Percentiles rank a stretch among this genome's conserved stretches.
Evolutionary conservation across 2,797 vertebrate species (phyloP).

Genomic region (Leucoraja ocellata): DNA sequence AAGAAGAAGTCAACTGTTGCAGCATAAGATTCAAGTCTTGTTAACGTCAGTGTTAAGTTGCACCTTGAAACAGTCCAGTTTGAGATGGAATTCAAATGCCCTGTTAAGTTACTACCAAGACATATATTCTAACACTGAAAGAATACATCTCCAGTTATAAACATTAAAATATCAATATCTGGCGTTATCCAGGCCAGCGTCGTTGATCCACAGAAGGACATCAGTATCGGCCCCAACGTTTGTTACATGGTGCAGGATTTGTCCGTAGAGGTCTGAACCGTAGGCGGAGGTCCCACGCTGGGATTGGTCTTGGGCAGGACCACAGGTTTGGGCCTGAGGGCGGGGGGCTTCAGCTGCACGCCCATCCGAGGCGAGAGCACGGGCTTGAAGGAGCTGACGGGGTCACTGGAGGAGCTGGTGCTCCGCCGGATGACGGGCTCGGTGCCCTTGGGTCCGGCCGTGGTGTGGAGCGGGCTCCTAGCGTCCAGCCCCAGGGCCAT

Average conservation of each 20-base stretch:
- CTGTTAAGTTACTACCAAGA: constrained; percentile 78
- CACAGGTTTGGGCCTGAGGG: constrained; percentile 87
- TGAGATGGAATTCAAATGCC: constrained; percentile 64
- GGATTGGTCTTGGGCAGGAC: constrained; percentile 82
- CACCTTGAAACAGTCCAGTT: constrained; percentile 59
- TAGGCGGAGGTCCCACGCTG: constrained; percentile 62
- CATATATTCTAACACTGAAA: constrained; percentile 78
- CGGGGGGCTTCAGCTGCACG: constrained; percentile 89
- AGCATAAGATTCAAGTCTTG: constrained; percentile 35
- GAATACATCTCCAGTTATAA: constrained; percentile 78
- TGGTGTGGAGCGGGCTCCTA: constrained; percentile 62
- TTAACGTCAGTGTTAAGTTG: constrained; percentile 56
- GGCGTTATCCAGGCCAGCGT: constrained; percentile 43
- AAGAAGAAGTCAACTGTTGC: neutral
- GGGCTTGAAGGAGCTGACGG: constrained; percentile 96
- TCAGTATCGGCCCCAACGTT: constrained; percentile 44
- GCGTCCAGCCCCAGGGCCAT: constrained; percentile 68
- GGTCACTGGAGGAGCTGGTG: constrained; percentile 81
- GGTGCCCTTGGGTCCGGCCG: constrained; percentile 46
- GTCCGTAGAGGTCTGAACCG: constrained; percentile 79
- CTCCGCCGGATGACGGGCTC: constrained; percentile 81
- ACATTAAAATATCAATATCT: constrained; percentile 63
- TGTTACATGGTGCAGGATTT: constrained; percentile 96
- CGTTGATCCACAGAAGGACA: neutral
- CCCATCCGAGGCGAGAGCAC: constrained; percentile 87